A percentile compares a stretch with the other conserved stretches of the same genome.
phyloP scores from a whole-genome alignment of 2,113 vertebrate species.

The Cyprinodon brontotheroides region DNA sequence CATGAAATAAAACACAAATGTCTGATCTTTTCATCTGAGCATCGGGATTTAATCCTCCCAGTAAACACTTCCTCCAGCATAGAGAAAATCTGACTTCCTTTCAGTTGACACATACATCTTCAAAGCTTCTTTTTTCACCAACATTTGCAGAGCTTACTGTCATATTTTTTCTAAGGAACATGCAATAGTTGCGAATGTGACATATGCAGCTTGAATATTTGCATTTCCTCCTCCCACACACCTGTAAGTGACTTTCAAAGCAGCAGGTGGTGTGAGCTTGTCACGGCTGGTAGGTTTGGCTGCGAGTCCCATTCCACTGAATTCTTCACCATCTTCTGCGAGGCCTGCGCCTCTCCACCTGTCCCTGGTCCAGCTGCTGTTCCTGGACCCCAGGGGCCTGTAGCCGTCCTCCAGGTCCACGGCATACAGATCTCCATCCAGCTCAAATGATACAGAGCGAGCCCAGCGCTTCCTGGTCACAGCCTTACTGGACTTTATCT shows the following conservation, averaged over 20 bases:
- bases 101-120: not conserved
- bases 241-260: constrained; percentile 96
- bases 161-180: not conserved
- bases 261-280: constrained; percentile 78
- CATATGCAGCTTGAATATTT: not conserved
- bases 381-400: constrained; percentile 73
- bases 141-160: not conserved
- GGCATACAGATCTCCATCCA: constrained; percentile 80
- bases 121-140: not conserved
- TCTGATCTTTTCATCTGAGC: not conserved
- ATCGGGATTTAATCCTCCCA: not conserved
- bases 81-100: not conserved
- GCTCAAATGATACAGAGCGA: constrained; percentile 83
- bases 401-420: constrained; percentile 80
- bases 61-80: not conserved
- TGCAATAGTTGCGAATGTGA: not conserved
- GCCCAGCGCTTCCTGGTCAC: constrained; percentile 82
- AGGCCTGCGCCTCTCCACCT: constrained; percentile 49
- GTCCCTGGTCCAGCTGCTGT: constrained; percentile 76
- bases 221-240: constrained; percentile 43
- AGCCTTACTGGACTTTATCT: constrained; percentile 81
- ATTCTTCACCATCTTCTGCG: constrained; percentile 83
- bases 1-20: not conserved
- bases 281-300: constrained; percentile 68
- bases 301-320: constrained; percentile 87